Conservation (phyloP, 2,888 invertebrate species). For the Metopia argyrocephala region DNA sequence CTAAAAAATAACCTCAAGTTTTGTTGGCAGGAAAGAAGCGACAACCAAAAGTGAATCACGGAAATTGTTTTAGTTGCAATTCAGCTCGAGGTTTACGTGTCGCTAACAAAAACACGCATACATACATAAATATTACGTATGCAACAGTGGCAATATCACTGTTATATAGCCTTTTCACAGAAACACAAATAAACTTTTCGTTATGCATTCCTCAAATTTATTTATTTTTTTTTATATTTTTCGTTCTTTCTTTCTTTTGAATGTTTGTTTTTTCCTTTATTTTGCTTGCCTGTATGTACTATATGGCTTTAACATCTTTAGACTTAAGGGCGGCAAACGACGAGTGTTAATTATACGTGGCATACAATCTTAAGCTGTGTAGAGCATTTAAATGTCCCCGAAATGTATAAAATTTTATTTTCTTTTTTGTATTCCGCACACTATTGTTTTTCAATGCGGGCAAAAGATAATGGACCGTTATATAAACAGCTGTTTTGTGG, state of each 20-base stretch:
- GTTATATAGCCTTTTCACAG: neutral
- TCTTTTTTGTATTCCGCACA: constrained; percentile 10
- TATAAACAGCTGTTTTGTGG: constrained; percentile 48
- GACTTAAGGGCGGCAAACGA: neutral
- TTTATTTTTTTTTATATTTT: neutral
- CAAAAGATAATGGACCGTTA: constrained; percentile 13
- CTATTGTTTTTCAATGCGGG: constrained; percentile 24
- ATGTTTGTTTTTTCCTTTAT: neutral
- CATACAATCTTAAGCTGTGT: neutral
- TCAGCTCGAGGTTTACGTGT: constrained; percentile 65
- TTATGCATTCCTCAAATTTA: neutral
- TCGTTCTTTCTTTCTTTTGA: neutral
- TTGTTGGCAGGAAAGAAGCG: constrained; percentile 59
- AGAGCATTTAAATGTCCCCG: neutral
- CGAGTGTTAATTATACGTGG: neutral
- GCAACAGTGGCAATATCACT: constrained; percentile 21
- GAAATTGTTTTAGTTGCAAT: constrained; percentile 67
- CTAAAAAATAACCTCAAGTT: constrained; percentile 40
- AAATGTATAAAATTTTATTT: constrained; percentile 4
- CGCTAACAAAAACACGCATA: constrained; percentile 56
- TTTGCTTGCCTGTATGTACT: neutral
- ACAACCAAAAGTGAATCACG: constrained; percentile 63
- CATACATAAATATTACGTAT: constrained; percentile 38
- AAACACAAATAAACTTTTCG: neutral
- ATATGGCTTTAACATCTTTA: neutral